Base-by-base conservation (phyloP, 1,140 invertebrate species). In the Trissolcus basalis region DNA sequence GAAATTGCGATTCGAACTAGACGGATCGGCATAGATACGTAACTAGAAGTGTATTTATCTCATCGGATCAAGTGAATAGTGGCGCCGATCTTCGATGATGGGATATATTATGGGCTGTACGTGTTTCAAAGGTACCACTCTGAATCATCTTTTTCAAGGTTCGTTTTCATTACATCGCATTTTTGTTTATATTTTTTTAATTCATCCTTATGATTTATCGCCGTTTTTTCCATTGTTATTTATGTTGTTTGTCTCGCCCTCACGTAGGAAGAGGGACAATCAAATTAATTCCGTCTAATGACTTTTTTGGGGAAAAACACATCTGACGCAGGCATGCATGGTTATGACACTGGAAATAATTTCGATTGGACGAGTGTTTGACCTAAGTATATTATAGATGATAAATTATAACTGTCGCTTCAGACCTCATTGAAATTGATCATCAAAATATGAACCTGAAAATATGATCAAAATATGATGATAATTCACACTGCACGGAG, bases 21-120 rank as follows among this genome's bases (percentile, higher is more conserved):
- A 56, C 58, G 50, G 35, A 74, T 44, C 49, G 47, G 49, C 35
- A 27, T 55, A 43, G 47, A 75, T 48, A 76, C 67, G 58, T 71
- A 68, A 68, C 54, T 54, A 59, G 36, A 65, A 75, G 67, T 72
- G 75, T 65, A 59, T 59, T 56, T 64, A 32, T 69, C 44, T 68
- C 49, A 47, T 76, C 50, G 45, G 63, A 73, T 73, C 63, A 64
- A 79, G 64, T 67, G 59, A 67, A 59, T 53, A 76, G 73, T 74
- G 73, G 51, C 64, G 61, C 60, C 65, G 70, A 81, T 70, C 61
- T 69, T 71, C 74, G 79, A 93, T 94, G 93, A 95, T 94, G 93
- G 93, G 93, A 89, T 95, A 94, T 91, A 95, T 95, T 91, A 95
- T 95, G 94, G 93, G 94, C 89, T 95, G 94, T 90, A 93, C 93